These are phyloP conservation scores for Lycocorax pyrrhopterus DNA, from an alignment of 2,113 vertebrate species.

Conservation along the genomic window DNA sequence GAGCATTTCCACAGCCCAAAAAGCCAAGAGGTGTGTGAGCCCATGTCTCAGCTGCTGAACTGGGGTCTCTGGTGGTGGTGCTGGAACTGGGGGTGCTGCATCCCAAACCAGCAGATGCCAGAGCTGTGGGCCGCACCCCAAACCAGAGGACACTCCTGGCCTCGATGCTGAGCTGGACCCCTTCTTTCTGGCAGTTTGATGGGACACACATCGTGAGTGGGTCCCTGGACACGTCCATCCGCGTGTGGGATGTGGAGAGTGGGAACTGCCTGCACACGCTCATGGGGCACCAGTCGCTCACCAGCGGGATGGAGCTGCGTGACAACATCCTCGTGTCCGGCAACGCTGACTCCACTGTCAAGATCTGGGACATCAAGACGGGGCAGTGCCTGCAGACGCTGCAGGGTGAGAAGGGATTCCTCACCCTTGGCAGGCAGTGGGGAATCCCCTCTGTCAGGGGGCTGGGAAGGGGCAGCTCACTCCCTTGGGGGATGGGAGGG, in stretches of 20 bases:
- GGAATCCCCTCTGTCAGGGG: accelerated
- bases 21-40: background rate
- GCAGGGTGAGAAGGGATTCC: conserved; percentile 48
- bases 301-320: conserved; percentile 61
- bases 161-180: accelerated
- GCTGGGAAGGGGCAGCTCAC: background rate
- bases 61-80: background rate
- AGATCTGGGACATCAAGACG: conserved; percentile 72
- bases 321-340: conserved; percentile 68
- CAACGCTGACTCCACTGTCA: conserved; percentile 66
- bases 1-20: background rate
- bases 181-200: conserved; percentile 45
- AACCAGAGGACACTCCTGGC: background rate
- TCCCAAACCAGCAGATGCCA: background rate
- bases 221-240: conserved; percentile 64
- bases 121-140: background rate
- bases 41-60: background rate
- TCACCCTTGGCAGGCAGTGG: accelerated
- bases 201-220: conserved; percentile 63
- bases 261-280: conserved; percentile 69
- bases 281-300: conserved; percentile 68
- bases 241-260: conserved; percentile 65
- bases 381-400: conserved; percentile 69
- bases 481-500: background rate
- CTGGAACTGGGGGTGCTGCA: background rate